These are phyloP conservation scores for Theodoxus fluviatilis DNA, from an alignment of 2,888 invertebrate genomes.

Conservation along the genomic window DNA sequence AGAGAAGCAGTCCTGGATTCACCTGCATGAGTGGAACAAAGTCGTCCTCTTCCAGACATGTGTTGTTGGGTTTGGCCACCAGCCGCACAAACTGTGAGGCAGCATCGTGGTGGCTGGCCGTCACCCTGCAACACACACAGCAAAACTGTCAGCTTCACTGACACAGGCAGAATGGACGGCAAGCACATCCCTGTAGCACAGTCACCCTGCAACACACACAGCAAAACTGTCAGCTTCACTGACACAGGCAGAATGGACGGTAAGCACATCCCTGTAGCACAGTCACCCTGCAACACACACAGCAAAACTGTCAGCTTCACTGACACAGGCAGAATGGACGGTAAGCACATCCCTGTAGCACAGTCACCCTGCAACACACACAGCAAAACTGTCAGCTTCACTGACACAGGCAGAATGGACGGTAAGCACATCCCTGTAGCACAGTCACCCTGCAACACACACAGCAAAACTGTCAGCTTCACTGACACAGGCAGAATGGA, in stretches of 20 bases:
- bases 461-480: too few relatives aligned
- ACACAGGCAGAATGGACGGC: too few relatives aligned
- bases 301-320: conserved; percentile 21
- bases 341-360: too few relatives aligned
- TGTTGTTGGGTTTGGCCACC: conserved; percentile 70
- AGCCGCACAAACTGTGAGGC: conserved; percentile 89
- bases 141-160: conserved; percentile 7
- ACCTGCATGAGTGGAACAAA: conserved; percentile 83
- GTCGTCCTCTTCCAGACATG: conserved; percentile 78
- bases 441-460: too few relatives aligned
- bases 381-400: conserved; percentile 22
- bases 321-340: neutral
- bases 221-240: conserved; percentile 20
- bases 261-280: too few relatives aligned
- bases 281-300: conserved; percentile 73
- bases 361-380: conserved; percentile 74
- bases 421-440: too few relatives aligned
- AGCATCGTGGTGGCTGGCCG: conserved; percentile 83
- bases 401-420: neutral
- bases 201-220: conserved; percentile 73
- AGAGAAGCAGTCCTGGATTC: conserved; percentile 5
- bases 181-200: too few relatives aligned
- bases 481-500: too few relatives aligned
- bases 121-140: conserved; percentile 72
- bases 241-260: neutral